Evolutionary conservation across 2,797 vertebrate species (phyloP).

Genomic region (Neoniphon sammara): DNA sequence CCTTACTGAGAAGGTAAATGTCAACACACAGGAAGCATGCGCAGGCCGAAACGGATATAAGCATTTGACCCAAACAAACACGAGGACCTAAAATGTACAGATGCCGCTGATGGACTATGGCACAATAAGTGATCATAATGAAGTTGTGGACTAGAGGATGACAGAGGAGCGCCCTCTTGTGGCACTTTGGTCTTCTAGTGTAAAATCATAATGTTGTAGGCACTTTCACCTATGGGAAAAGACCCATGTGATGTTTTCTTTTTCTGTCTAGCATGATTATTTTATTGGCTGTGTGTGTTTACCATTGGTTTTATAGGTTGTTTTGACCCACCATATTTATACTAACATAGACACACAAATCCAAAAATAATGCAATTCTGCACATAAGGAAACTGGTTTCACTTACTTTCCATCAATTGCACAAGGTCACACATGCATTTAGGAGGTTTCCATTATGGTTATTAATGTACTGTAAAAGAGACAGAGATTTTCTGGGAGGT

Average conservation of each 20-base stretch:
- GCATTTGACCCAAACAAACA: conserved; percentile 63
- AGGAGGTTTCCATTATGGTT: conserved; percentile 50
- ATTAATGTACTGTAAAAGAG: conserved; percentile 76
- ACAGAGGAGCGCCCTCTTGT: conserved; percentile 52
- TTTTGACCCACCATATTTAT: conserved; percentile 69
- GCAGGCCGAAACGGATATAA: conserved; percentile 52
- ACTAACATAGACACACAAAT: conserved; percentile 65
- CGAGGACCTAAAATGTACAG: conserved; percentile 74
- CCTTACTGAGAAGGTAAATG: conserved; percentile 73
- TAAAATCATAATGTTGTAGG: conserved; percentile 75
- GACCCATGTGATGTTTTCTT: conserved; percentile 66
- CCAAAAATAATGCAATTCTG: conserved; percentile 53
- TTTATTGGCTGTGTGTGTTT: conserved; percentile 75
- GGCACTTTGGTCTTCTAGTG: conserved; percentile 75
- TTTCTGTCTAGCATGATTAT: conserved; percentile 76
- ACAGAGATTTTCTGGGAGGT: conserved; percentile 66
- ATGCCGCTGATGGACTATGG: conserved; percentile 58
- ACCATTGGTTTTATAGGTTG: conserved; percentile 64
- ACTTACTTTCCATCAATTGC: conserved; percentile 47
- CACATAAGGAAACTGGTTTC: conserved; percentile 61
- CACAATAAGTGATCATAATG: conserved; percentile 43
- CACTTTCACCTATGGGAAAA: conserved; percentile 73
- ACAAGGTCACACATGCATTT: conserved; percentile 42
- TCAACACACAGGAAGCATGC: conserved; percentile 59
- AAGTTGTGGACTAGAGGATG: conserved; percentile 51